Base-by-base conservation (phyloP, 2,888 invertebrate genomes). In the Lottia gigantea region DNA sequence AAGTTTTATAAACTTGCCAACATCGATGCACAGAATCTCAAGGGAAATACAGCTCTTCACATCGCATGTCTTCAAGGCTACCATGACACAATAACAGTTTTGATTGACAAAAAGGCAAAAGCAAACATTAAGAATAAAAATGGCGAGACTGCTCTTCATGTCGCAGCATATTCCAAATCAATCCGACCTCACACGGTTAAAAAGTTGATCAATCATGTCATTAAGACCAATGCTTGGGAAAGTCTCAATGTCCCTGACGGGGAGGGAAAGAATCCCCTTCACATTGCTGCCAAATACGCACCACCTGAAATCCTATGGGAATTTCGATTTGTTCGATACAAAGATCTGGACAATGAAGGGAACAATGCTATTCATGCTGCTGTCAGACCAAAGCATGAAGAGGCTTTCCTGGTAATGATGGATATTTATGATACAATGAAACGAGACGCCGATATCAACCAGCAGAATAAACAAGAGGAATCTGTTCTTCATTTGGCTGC, bases 41-140 rank as follows among this genome's bases (percentile, higher is more conserved):
- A 81, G 25, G 86, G 86, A 0, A 82, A 87, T 73, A 87, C 87
- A 1, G 80, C 87, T 0, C 73, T 88, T 16, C 88, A 88, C 71
- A 75, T 86, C 45, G 86, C 87, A 1, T 83, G 84, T 66, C 78
- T 78, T 16, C 73, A 79, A 45, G 88, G 88, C 8, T 76, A 84
- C 68, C 62, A 75, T 25, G 79, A 82, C 14, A 77, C 82, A 4
- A 78, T 85, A 16, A 40, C 74, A 49, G 72, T 76, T 11, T 75
- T 87, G 0, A 69, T 86, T 14, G 70, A 78, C 25, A 71, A 66
- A 63, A 86, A 86, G 61, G 82, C 85, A 19, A 85, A 81, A 70
- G 81, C 85, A 15, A 82, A 85, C 71, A 75, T 84, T 6, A 78
- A 77, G 49, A 87, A 87, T 69, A 70, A 76, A 16, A 69, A 72